These are phyloP conservation scores for Apus apus DNA, from an alignment of 2,113 vertebrate genomes.

Conservation along the genomic window DNA sequence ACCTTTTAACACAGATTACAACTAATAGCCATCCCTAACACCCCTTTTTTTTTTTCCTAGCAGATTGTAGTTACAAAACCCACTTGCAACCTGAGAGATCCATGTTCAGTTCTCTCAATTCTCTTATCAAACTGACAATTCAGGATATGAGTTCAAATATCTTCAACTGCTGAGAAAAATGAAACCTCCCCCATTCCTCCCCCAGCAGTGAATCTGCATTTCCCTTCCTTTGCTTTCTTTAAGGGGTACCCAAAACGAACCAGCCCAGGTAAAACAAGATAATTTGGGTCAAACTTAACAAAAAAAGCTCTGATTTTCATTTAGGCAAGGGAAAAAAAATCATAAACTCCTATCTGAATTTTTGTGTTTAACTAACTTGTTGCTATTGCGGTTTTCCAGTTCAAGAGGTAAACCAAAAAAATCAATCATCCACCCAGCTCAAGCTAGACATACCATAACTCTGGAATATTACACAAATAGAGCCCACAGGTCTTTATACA, in stretches of 20 bases:
- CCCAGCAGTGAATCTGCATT: neutral
- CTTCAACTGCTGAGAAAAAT: neutral
- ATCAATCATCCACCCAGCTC: neutral
- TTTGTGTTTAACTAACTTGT: neutral
- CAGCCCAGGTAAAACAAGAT: neutral
- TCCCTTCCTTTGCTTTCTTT: neutral
- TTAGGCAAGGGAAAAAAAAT: neutral
- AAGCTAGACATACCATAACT: neutral
- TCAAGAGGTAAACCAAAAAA: constrained; percentile 37
- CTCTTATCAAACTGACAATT: neutral
- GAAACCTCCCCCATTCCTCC: neutral
- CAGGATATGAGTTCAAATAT: neutral
- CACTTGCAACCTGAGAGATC: neutral
- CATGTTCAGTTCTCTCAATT: neutral
- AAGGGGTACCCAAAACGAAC: neutral
- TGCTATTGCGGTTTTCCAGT: neutral
- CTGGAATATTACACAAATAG: neutral
- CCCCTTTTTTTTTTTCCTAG: neutral
- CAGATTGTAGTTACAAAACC: fast-evolving
- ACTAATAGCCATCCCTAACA: neutral
- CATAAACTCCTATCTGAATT: neutral
- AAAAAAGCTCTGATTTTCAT: neutral
- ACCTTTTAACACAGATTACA: neutral
- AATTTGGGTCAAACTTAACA: neutral
- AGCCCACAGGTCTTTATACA: neutral